Evolutionary conservation across 2,888 invertebrate genomes (phyloP).

Genomic region (Blastobasis lacticolella): DNA sequence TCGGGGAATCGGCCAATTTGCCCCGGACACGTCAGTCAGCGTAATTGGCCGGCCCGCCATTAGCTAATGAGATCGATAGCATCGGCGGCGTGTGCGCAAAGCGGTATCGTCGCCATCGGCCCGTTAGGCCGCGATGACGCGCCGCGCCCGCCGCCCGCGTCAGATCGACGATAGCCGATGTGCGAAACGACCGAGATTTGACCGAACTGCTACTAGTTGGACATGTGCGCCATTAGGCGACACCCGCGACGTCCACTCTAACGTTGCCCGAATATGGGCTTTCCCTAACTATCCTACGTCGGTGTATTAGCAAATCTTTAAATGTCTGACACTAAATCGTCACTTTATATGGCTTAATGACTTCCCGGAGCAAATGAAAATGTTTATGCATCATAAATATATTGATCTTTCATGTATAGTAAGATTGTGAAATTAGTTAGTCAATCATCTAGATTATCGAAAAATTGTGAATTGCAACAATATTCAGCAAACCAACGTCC

Average conservation of each 20-base stretch:
- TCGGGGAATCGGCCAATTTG: slow-evolving; percentile 30
- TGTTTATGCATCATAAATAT: slow-evolving; percentile 1
- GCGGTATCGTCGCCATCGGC: slow-evolving; percentile 32
- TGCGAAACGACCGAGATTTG: slow-evolving; percentile 19
- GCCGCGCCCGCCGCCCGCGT: too few species aligned
- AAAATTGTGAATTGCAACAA: too few species aligned
- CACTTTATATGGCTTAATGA: too few species aligned
- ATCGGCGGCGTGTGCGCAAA: slow-evolving; percentile 46
- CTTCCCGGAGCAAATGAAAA: too few species aligned
- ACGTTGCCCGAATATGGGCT: too few species aligned
- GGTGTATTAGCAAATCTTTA: too few species aligned
- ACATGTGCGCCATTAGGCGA: neutral
- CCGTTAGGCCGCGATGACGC: slow-evolving; percentile 33
- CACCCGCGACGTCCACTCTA: too few species aligned
- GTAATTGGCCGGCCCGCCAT: slow-evolving; percentile 60
- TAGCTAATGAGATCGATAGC: slow-evolving; percentile 52
- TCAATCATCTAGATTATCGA: too few species aligned
- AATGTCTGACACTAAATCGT: too few species aligned
- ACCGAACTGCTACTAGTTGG: slow-evolving; percentile 14
- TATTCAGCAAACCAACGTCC: too few species aligned
- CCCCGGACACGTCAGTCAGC: slow-evolving; percentile 66
- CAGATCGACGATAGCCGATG: slow-evolving; percentile 32
- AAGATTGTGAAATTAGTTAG: too few species aligned
- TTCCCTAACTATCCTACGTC: too few species aligned
- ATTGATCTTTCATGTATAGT: slow-evolving; percentile 1